A percentile compares a stretch with the other conserved stretches of the same genome.
Evolutionary conservation across 2,113 vertebrate species (phyloP).

Genomic region (Lophius piscatorius): DNA sequence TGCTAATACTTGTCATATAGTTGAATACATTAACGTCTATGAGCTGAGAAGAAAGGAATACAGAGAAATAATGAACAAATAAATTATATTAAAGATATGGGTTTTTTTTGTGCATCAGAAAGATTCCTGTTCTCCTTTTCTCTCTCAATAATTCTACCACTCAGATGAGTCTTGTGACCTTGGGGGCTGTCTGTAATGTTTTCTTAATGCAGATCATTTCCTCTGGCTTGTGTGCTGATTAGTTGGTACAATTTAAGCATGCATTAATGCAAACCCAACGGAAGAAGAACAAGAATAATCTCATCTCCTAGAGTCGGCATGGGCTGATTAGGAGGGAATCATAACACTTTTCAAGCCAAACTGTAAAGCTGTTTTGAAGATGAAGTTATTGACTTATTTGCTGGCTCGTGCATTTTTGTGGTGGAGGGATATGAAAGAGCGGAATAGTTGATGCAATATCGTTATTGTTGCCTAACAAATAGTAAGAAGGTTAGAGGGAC

Average conservation of each 20-base stretch:
- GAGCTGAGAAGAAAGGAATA: background rate
- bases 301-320: slow-evolving; percentile 19
- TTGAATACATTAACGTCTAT: background rate
- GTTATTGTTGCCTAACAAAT: background rate
- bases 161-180: background rate
- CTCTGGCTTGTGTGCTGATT: slow-evolving; percentile 1
- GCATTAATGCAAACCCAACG: slow-evolving; percentile 14
- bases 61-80: background rate
- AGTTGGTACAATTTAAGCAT: slow-evolving; percentile 8
- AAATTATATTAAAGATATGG: background rate
- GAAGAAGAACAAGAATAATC: slow-evolving; percentile 13
- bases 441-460: slow-evolving; percentile 2
- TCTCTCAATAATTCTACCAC: background rate
- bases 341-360: background rate
- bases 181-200: background rate
- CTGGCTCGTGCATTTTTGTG: background rate
- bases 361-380: slow-evolving; percentile 8
- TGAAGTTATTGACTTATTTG: slow-evolving; percentile 2
- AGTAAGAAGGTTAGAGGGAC: background rate
- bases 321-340: slow-evolving; percentile 15
- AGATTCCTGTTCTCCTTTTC: background rate
- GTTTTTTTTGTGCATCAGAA: background rate
- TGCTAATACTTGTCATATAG: background rate
- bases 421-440: background rate
- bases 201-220: slow-evolving; percentile 5